Evolutionary conservation across 64 coral and sea anemone genomes (phyloP), one percentile per base, ranked within the genome.

Genomic region (Hydrozoanthus tunicans): DNA sequence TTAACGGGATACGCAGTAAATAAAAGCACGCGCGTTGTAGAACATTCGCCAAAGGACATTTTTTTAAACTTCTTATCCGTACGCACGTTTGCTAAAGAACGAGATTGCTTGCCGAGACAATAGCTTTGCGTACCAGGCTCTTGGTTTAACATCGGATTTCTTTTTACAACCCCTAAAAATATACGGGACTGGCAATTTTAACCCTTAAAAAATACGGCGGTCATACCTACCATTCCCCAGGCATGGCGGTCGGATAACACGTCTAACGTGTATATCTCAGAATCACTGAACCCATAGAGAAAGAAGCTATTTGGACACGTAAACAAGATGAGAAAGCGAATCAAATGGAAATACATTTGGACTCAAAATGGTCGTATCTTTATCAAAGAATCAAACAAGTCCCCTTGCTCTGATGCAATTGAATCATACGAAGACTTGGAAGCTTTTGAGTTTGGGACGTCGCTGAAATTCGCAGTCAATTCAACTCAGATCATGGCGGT

Each of bases 301-400:
- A 81, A 91, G 27, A 91, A 75, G 53, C 56, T 83, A 6, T 91
- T 91, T 51, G 69, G 90, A 12, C 63, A 83, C 3, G 68, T 80
- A 14, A 93, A 93, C 54, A 93, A 89, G 6, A 0, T 60, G 9
- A 89, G 9, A 53, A 93, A 93, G 62, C 17, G 51, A 6, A 51
- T 74, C 5, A 86, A 86, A 73, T 93, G 75, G 91, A 93, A 93
- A 52, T 77, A 72, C 32, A 93, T 93, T 55, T 93, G 92, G 77
- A 81, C 92, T 55, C 58, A 93, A 4, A 93, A 90, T 61, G 92
- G 85, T 6, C 15, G 76, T 3, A 93, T 81, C 9, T 93, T 63
- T 14, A 70, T 89, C 2, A 81, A 90, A 51, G 70, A 73, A 24
- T 27, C 70, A 27, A n/a, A 7, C 4, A 73, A 25, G 9, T 27